Conservation (phyloP, 2,797 vertebrate genomes). For the Leucoraja ocellata region DNA sequence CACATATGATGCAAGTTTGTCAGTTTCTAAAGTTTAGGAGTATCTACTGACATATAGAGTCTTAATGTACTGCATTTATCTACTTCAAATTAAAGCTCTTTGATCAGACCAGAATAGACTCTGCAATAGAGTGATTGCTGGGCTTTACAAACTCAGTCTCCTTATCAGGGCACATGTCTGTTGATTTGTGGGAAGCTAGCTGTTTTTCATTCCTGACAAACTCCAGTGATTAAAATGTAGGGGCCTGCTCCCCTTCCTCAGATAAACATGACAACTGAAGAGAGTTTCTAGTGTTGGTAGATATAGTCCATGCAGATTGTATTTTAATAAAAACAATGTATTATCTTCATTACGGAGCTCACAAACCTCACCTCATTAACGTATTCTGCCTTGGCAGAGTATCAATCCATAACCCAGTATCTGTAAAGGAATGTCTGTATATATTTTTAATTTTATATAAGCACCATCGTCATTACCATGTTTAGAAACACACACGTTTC, state of each 20-base stretch:
- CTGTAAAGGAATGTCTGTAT: slow-evolving; percentile 54
- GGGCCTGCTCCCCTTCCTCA: slow-evolving; percentile 69
- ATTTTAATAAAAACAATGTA: slow-evolving; percentile 80
- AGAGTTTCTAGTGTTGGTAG: slow-evolving; percentile 70
- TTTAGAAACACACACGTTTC: background rate
- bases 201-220: slow-evolving; percentile 79
- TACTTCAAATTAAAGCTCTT: slow-evolving; percentile 60
- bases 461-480: background rate
- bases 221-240: slow-evolving; percentile 79
- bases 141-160: slow-evolving; percentile 59
- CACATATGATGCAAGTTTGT: slow-evolving; percentile 44
- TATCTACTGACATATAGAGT: slow-evolving; percentile 49
- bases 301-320: slow-evolving; percentile 75
- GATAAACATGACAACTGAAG: slow-evolving; percentile 75
- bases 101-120: slow-evolving; percentile 62
- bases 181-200: slow-evolving; percentile 75
- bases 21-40: slow-evolving; percentile 50
- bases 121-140: slow-evolving; percentile 56
- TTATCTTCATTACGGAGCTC: slow-evolving; percentile 72
- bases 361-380: slow-evolving; percentile 68
- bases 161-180: slow-evolving; percentile 78
- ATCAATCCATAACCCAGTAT: slow-evolving; percentile 74
- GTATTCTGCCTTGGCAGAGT: slow-evolving; percentile 65
- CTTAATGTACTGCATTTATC: slow-evolving; percentile 61
- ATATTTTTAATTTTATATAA: slow-evolving; percentile 37